Conservation (phyloP, 2,113 vertebrate genomes). For the Sphyrna mokarran region DNA sequence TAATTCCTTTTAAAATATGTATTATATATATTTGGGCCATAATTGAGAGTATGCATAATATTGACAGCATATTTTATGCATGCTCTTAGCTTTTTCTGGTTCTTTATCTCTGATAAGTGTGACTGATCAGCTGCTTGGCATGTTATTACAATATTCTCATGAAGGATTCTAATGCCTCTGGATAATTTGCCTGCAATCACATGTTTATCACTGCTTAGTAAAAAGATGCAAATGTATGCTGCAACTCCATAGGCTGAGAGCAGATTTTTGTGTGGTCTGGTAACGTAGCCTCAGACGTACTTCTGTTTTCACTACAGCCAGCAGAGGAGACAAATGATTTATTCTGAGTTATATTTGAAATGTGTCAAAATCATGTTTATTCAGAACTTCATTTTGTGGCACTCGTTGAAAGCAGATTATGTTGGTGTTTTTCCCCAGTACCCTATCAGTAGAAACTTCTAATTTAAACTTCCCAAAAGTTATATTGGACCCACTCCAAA, state of each 20-base stretch:
- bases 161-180: neutral
- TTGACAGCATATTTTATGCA: slow-evolving; percentile 10
- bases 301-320: slow-evolving; percentile 28
- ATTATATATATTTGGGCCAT: neutral
- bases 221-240: neutral
- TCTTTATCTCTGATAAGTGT: neutral
- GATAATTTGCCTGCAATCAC: slow-evolving; percentile 29
- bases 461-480: neutral
- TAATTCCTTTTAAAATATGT: neutral
- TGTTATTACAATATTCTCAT: neutral
- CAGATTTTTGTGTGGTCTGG: neutral
- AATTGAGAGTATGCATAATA: neutral
- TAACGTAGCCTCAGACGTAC: neutral
- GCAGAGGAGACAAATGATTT: slow-evolving; percentile 24
- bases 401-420: slow-evolving; percentile 3
- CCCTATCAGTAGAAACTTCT: neutral
- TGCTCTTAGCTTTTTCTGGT: neutral
- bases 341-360: slow-evolving; percentile 33
- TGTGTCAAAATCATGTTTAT: slow-evolving; percentile 30
- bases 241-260: neutral
- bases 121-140: neutral
- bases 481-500: neutral
- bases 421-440: neutral
- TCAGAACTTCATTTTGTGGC: slow-evolving; percentile 27
- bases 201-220: slow-evolving; percentile 25